A percentile compares a stretch with the other conserved stretches of the same genome.
Evolutionary conservation across 2,113 vertebrate species (phyloP).

Genomic region (Danionella cerebrum): DNA sequence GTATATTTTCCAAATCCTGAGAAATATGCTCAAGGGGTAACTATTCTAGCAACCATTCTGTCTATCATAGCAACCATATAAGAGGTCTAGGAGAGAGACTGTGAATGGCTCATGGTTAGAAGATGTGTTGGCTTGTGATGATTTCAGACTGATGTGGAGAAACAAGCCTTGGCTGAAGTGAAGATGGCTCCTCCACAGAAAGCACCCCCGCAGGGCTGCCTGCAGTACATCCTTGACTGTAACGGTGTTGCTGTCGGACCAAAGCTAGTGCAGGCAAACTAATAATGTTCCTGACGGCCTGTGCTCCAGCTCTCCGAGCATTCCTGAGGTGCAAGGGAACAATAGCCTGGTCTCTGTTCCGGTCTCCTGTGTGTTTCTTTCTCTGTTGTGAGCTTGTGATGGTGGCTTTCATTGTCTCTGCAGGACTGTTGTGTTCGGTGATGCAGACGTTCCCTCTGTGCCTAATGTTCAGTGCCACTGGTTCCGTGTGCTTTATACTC

Average conservation of each 20-base stretch:
- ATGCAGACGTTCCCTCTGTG: slow-evolving; percentile 77
- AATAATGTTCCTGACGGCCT: slow-evolving; percentile 40
- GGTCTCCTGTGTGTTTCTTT: slow-evolving; percentile 79
- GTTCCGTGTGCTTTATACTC: slow-evolving; percentile 25
- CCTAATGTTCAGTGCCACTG: slow-evolving; percentile 73
- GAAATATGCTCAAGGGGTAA: too few species aligned
- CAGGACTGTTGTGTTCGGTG: slow-evolving; percentile 77
- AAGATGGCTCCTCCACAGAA: slow-evolving; percentile 83
- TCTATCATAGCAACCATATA: too few species aligned
- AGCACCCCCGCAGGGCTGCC: slow-evolving; percentile 92
- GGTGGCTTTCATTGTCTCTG: slow-evolving; percentile 73
- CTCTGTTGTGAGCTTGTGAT: slow-evolving; percentile 74
- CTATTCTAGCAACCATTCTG: too few species aligned
- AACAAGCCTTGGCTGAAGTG: slow-evolving; percentile 74
- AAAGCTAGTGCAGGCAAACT: slow-evolving; percentile 83
- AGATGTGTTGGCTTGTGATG: slow-evolving; percentile 70
- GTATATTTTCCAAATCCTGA: too few species aligned
- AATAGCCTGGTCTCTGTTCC: slow-evolving; percentile 56
- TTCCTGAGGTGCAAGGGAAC: slow-evolving; percentile 63
- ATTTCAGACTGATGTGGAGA: slow-evolving; percentile 73
- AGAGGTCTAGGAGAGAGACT: too few species aligned
- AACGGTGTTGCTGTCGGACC: slow-evolving; percentile 80
- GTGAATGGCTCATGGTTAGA: too few species aligned
- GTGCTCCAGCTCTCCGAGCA: not conserved
- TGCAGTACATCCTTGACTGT: slow-evolving; percentile 88